phyloP scores from a whole-genome alignment of 2,113 vertebrate genomes.

The Nesogale talazaci region DNA sequence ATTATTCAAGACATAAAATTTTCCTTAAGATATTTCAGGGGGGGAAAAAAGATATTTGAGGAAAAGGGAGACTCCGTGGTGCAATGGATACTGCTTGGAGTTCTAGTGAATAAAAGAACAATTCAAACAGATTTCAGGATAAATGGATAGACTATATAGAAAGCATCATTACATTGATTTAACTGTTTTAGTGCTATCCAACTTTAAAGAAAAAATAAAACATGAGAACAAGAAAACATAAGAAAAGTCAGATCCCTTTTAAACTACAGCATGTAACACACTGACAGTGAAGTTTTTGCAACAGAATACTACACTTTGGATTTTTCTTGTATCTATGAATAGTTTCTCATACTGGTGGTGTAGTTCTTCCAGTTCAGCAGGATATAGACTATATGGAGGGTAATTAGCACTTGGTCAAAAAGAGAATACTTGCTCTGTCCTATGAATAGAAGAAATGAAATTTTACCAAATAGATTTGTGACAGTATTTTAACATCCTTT shows the following conservation, averaged over 20 bases:
- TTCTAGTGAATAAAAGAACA: too few relatives aligned
- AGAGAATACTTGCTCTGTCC: background rate
- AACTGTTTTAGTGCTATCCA: background rate
- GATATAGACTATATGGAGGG: background rate
- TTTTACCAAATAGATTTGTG: conserved; percentile 53
- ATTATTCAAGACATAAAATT: background rate
- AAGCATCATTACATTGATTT: background rate
- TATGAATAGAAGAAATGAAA: conserved; percentile 30
- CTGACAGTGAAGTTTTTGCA: background rate
- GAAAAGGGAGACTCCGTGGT: background rate
- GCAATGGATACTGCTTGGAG: too few relatives aligned
- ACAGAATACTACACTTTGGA: background rate
- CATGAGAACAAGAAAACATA: too few relatives aligned
- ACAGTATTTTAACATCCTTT: conserved; percentile 47
- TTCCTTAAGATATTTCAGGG: background rate
- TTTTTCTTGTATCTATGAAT: background rate
- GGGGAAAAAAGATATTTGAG: background rate
- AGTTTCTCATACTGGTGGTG: background rate
- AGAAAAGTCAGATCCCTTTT: background rate
- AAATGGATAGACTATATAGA: background rate
- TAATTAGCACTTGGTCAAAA: background rate
- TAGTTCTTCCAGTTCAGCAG: background rate
- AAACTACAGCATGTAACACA: background rate
- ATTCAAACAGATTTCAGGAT: background rate
- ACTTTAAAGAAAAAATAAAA: conserved; percentile 18